Conservation (phyloP, 2,888 invertebrate genomes). For the Pristionchus fissidentatus region DNA sequence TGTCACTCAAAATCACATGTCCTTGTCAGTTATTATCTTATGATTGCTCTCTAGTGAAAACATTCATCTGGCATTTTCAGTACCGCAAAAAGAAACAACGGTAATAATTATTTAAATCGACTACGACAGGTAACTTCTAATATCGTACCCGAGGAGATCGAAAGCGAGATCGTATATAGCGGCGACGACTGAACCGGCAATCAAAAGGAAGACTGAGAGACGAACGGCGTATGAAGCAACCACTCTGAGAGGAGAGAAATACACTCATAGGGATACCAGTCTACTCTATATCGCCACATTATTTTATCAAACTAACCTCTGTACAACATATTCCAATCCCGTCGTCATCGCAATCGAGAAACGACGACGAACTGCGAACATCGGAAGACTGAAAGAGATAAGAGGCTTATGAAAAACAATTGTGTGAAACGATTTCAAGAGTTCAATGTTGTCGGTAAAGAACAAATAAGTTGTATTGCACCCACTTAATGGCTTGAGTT, state of each 20-base stretch:
- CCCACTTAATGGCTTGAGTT: slow-evolving; percentile 85
- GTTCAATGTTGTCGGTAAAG: neutral
- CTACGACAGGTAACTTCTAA: too few relatives aligned
- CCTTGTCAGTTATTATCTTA: too few relatives aligned
- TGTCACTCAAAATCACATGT: too few relatives aligned
- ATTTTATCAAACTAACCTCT: too few relatives aligned
- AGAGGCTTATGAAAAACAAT: neutral
- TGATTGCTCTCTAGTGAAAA: too few relatives aligned
- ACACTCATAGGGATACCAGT: too few relatives aligned
- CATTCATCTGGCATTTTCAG: neutral
- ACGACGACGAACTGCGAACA: slow-evolving; percentile 95
- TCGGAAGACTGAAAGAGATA: slow-evolving; percentile 84
- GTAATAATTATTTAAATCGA: too few relatives aligned
- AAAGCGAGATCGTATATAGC: slow-evolving; percentile 93
- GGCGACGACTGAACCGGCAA: slow-evolving; percentile 91
- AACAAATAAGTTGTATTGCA: neutral
- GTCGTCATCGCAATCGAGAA: slow-evolving; percentile 99
- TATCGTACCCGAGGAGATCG: slow-evolving; percentile 90
- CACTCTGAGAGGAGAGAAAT: slow-evolving; percentile 74
- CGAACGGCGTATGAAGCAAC: slow-evolving; percentile 84
- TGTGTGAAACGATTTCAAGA: neutral
- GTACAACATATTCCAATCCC: slow-evolving; percentile 90
- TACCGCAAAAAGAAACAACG: neutral
- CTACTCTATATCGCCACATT: too few relatives aligned
- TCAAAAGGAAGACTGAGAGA: slow-evolving; percentile 94